Evolutionary conservation across 1,140 invertebrate genomes (phyloP), one percentile per base, ranked within the genome.

Genomic region (Drosophila ercepeae): DNA sequence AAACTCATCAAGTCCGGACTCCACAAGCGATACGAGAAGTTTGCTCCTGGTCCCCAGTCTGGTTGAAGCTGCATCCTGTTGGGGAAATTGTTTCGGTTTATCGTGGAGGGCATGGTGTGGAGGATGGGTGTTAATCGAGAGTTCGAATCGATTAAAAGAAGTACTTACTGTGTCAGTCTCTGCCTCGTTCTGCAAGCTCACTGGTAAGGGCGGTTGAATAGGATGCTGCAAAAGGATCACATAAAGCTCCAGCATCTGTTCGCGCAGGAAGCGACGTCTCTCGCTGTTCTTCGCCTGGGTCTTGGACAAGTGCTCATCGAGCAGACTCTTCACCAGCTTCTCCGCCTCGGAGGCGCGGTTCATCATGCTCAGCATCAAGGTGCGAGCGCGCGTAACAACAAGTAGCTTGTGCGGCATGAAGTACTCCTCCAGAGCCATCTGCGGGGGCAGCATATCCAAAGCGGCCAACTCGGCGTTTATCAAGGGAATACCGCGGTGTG

Each of bases 231-330:
- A 53, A 32, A 94, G 54, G 18, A 91, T 48, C 0, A 89, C 9
- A 19, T 58, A 52, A 8, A 92, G 51, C 71, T 94, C 93, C 29
- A 90, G 91, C n/a, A 93, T 51, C 21, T 92, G 64, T 71, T 94
- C 93, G 3, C 91, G 89, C 11, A 91, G 59, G 52, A 78, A 92
- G 0, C 58, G 44, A 1, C 21, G 45, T 0, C 27, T 7, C 8
- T 73, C 55, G 39, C 29, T 52, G 13, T 0, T 5, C 4, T 1
- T 32, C 0, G 14, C 21, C 2, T 7, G 23, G 1, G 1, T 36
- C 1, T 65, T 50, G 19, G 90, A 57, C 0, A 58, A 41, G 5
- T 27, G 29, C 14, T 77, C 44, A 0, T 45, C 18, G 1, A 93
- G 46, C 27, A 89, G 52, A 18, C 89, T 60, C 51, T 92, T 86